Base-by-base conservation (phyloP, 92 coral and sea anemone genomes). In the Bergia sp. region DNA sequence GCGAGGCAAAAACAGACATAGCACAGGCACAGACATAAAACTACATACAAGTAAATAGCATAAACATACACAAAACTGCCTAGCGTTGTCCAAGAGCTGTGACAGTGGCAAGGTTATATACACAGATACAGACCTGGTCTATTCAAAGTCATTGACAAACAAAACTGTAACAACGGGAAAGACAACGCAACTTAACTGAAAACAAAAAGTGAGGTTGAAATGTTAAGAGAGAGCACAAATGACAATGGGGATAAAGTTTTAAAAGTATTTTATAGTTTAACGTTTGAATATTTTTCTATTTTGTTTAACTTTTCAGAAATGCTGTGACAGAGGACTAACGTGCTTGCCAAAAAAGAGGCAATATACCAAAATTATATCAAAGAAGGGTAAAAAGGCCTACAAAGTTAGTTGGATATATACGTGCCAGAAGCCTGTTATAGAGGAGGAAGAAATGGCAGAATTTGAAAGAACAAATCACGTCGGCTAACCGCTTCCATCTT, bases 301-400 rank as follows among this genome's bases (percentile, higher is more conserved):
- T 0, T 11, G 10, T 53, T 10, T 53, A 53, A 9, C 23, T 50
- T 12, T 80, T 80, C 44, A 80, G 85, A 80, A 80, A 80, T 80
- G 85, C 67, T 80, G 85, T 80, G 71, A 80, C 69, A 80, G 71
- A 15, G 85, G 85, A 37, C 44, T 80, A 18, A 3, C 85, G 0
- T 80, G 85, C 85, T 10, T 36, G 0, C 85, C 45, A 80, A 79
- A 49, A 21, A 80, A 57, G 38, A 76, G 0, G 69, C 66, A 37
- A 3, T 80, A 53, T 36, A 50, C 23, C 5, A 80, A 80, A 80
- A 4, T 41, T 50, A 2, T 37, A 16, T 21, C 72, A 55, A 36
- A 53, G 45, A 80, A 80, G 29, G 71, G 85, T 1, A 76, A 41
- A 21, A 80, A 50, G 16, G 18, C 2, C 12, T 40, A 57, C 43